Base-by-base conservation (phyloP, 2,797 vertebrate species). In the Tympanoctomys barrerae region DNA sequence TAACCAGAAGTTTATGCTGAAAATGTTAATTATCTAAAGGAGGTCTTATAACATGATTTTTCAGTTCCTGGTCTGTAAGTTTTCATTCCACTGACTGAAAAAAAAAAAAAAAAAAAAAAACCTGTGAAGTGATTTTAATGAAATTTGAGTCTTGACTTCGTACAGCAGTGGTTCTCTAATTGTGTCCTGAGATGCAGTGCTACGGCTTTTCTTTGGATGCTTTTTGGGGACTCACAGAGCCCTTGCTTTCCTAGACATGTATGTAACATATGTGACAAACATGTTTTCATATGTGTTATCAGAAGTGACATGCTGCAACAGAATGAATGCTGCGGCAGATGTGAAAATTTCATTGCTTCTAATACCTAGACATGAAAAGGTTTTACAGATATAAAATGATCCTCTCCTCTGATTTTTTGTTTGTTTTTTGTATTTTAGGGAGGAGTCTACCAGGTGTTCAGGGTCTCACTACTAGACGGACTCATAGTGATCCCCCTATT, bases 81-180 rank as follows among this genome's bases (percentile, higher is more conserved):
- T 88, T 90, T 78, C 7, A 61, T 79, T 64, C 52, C 78, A 16
- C 68, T 90, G 82, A 64, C 68, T 59, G 4, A 42, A 54, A 94
- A 80, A 26, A 16, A 82, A 84, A 68, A 94, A 79, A 22, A 16
- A 86, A 80, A 68, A 52, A 52, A 12, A 52, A 52, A 2, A 52
- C 12, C 14, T 71, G 2, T 33, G 12, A 13, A 71, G 39, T 49
- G 2, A 54, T 42, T n/a, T 97, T 24, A 81, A 18, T 66, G 49
- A 95, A 33, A 57, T 62, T 31, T 62, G 87, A 36, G 22, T 26
- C n/a, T 7, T 78, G 13, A 57, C 39, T 78, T 5, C 62, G 16
- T 39, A 59, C 49, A 49, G 0, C 39, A 89, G 33, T 21, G 9
- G 21, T 70, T 89, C 26, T 84, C 46, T 26, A 84, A 46, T 54